Evolutionary conservation across 2,113 vertebrate species (phyloP).

Genomic region (Xiphias gladius): DNA sequence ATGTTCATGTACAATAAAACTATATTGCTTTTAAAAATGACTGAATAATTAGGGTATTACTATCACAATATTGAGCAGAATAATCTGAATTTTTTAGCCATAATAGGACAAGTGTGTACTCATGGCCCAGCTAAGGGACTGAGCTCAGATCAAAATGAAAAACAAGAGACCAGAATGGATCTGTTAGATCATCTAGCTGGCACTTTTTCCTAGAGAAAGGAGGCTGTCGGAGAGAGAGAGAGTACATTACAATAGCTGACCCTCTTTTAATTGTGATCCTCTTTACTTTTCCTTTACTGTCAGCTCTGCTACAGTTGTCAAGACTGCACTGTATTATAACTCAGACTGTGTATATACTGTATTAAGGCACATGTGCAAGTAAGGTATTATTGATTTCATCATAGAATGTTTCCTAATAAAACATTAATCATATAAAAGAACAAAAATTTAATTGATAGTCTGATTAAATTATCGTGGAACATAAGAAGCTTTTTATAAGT

Average conservation of each 20-base stretch:
- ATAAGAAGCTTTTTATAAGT: background rate
- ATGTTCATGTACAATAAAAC: background rate
- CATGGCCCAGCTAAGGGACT: background rate
- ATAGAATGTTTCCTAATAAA: background rate
- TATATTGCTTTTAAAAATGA: background rate
- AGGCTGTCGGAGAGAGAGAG: conserved; percentile 3
- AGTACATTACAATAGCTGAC: conserved; percentile 5
- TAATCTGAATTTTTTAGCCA: background rate
- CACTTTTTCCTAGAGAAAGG: conserved; percentile 2
- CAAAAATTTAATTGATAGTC: background rate
- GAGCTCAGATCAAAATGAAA: background rate
- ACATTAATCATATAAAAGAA: background rate
- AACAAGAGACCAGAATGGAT: background rate
- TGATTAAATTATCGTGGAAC: background rate
- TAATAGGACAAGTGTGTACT: background rate
- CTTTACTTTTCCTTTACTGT: conserved; percentile 13
- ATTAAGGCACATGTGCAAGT: background rate
- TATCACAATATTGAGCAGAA: background rate
- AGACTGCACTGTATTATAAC: background rate
- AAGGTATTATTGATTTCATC: background rate
- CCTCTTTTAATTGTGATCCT: conserved; percentile 17
- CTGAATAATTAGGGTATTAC: background rate
- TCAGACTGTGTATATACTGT: background rate
- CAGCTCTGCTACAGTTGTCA: conserved; percentile 22
- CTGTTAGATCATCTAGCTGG: background rate